A percentile compares a stretch with the other conserved stretches of the same genome.
These are phyloP conservation scores for Pyrrhosoma nymphula DNA, from an alignment of 2,888 invertebrate genomes.

Conservation along the genomic window DNA sequence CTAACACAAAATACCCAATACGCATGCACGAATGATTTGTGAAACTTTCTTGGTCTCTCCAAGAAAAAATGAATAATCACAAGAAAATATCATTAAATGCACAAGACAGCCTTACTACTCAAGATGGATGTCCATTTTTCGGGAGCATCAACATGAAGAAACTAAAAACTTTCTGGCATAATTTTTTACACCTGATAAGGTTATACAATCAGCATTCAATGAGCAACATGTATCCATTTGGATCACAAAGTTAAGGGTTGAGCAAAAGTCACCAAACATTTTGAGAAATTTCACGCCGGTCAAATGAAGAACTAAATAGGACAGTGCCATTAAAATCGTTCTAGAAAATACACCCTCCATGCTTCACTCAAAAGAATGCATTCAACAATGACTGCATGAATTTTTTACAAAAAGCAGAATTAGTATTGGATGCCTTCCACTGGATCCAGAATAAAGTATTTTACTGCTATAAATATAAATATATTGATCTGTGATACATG, in stretches of 20 bases:
- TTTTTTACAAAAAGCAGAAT: too few relatives aligned
- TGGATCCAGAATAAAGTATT: too few relatives aligned
- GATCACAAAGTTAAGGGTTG: neutral
- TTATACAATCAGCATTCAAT: neutral
- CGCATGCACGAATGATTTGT: neutral
- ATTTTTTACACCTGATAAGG: neutral
- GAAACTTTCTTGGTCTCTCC: neutral
- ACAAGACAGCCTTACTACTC: neutral
- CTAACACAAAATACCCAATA: neutral
- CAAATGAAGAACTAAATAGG: neutral
- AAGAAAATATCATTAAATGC: neutral
- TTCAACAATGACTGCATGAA: neutral
- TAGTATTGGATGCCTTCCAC: too few relatives aligned
- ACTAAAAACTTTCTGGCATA: neutral
- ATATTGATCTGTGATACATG: too few relatives aligned
- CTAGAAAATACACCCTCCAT: neutral
- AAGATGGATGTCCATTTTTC: neutral
- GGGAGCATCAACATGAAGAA: neutral
- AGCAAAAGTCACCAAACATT: neutral
- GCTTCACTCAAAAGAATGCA: neutral
- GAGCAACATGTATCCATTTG: neutral
- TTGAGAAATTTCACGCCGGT: neutral
- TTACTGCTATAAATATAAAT: too few relatives aligned
- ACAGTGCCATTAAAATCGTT: neutral
- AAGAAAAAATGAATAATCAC: neutral